Percentiles rank a stretch among this genome's conserved stretches.
These are phyloP conservation scores for Tachina grossa DNA, from an alignment of 2,888 invertebrate species.

Conservation along the genomic window DNA sequence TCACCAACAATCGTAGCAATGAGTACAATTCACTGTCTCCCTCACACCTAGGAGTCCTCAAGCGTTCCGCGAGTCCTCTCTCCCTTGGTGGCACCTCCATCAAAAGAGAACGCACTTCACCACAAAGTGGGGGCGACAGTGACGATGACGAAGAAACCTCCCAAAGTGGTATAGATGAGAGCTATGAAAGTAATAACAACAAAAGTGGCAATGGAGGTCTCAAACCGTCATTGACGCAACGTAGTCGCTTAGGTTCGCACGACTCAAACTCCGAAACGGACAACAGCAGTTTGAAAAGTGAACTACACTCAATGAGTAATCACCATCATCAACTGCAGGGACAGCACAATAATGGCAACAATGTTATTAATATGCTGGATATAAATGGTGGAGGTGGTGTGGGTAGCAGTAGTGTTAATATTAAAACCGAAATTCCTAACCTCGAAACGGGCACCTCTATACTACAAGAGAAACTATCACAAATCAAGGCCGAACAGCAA, in stretches of 20 bases:
- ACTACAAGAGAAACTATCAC: conserved; percentile 81
- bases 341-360: conserved; percentile 73
- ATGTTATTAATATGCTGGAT: conserved; percentile 75
- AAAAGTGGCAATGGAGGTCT: conserved; percentile 73
- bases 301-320: conserved; percentile 53
- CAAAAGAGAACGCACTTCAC: conserved; percentile 84
- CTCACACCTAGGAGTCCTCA: conserved; percentile 69
- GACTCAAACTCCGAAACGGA: conserved; percentile 79
- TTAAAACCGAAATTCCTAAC: conserved; percentile 70
- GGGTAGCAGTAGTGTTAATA: conserved; percentile 46
- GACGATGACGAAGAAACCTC: conserved; percentile 74
- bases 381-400: conserved; percentile 76
- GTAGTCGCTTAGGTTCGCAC: conserved; percentile 78
- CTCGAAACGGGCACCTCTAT: conserved; percentile 75
- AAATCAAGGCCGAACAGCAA: conserved; percentile 81
- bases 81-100: conserved; percentile 81
- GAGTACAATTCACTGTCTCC: conserved; percentile 74
- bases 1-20: conserved; percentile 77
- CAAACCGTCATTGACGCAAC: conserved; percentile 61
- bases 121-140: conserved; percentile 71
- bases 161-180: conserved; percentile 74
- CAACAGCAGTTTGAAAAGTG: conserved; percentile 76
- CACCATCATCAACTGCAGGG: conserved; percentile 67
- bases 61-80: conserved; percentile 81
- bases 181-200: conserved; percentile 73